Base-by-base conservation (phyloP, 2,113 vertebrate genomes). In the Ellobius talpinus region DNA sequence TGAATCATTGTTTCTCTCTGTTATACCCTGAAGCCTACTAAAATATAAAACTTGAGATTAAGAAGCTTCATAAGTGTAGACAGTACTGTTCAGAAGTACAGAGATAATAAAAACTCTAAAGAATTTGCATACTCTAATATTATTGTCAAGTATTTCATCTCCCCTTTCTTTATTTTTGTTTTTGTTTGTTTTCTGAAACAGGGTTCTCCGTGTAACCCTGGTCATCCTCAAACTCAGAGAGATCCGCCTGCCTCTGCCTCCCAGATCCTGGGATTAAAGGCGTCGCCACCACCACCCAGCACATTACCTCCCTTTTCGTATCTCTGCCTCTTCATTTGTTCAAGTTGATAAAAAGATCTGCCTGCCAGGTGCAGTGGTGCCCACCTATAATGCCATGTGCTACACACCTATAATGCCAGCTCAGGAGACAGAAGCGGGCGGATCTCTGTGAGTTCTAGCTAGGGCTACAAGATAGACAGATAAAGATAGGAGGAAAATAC, bases 71-170 rank as follows among this genome's bases (percentile, higher is more conserved):
- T 87, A 93, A 82, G 29, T 39, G 31, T 47, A 90, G 47, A 16
- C n/a, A 29, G 16, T 88, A 72, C 42, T 93, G 42, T 96, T 91
- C 81, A 55, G 63, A 85, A 97, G 72, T 92, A 66, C 4, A 93
- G 58, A 76, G 31, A 61, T 39, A 90, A 50, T 68, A 55, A 95
- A 93, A 82, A 68, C 13, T 88, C 42, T 42, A 70, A 61, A 93
- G n/a, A 39, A 24, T 91, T 92, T 87, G 36, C 65, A 39, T 90
- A 74, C 3, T 94, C 6, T 90, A 17, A 50, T 93, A 72, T 77
- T 90, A 79, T 29, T 94, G 52, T 50, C 47, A 68, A 70, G 33
- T 93, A 7, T 79, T 95, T 95, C 31, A 78, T 66, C 16, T 74
- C 19, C 24, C 42, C 21, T 55, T 72, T 82, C 77, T 89, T 96